phyloP scores from a whole-genome alignment of 1,140 invertebrate species.

The Diorhabda elongata region DNA sequence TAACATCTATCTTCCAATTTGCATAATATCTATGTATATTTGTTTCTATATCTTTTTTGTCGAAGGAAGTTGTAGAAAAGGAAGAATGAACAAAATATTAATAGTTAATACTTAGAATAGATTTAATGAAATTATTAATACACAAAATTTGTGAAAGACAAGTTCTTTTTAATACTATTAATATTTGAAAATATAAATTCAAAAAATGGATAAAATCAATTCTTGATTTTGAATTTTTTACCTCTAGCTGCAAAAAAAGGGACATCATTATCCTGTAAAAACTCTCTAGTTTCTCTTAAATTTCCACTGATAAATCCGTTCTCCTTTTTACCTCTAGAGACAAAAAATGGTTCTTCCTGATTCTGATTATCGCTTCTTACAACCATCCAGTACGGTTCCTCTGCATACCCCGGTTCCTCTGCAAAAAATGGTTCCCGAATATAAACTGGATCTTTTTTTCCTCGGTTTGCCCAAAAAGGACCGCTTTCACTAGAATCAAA shows the following conservation, averaged over 20 bases:
- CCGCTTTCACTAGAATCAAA: constrained; percentile 33
- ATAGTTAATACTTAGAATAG: too few relatives aligned
- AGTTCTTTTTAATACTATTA: too few relatives aligned
- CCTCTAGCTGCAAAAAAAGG: constrained; percentile 34
- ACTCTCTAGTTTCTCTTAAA: constrained; percentile 23
- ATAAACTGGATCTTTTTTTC: constrained; percentile 38
- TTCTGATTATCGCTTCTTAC: constrained; percentile 26
- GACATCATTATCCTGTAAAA: constrained; percentile 17
- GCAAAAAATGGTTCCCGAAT: constrained; percentile 25
- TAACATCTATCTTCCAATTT: too few relatives aligned
- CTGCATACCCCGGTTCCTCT: constrained; percentile 29
- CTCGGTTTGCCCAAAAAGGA: constrained; percentile 44
- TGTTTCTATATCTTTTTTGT: too few relatives aligned
- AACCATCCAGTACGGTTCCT: constrained; percentile 40
- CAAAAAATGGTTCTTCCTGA: constrained; percentile 33
- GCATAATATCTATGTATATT: too few relatives aligned
- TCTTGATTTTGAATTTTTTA: constrained; percentile 24
- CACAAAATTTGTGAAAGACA: too few relatives aligned
- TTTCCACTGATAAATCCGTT: constrained; percentile 6
- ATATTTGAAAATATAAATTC: not conserved
- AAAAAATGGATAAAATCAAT: constrained; percentile 5
- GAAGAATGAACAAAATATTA: too few relatives aligned
- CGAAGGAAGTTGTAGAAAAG: too few relatives aligned
- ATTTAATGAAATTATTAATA: too few relatives aligned
- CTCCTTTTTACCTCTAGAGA: constrained; percentile 35